Evolutionary conservation across 2,113 vertebrate species (phyloP).

Genomic region (Neopipo cinnamomea): DNA sequence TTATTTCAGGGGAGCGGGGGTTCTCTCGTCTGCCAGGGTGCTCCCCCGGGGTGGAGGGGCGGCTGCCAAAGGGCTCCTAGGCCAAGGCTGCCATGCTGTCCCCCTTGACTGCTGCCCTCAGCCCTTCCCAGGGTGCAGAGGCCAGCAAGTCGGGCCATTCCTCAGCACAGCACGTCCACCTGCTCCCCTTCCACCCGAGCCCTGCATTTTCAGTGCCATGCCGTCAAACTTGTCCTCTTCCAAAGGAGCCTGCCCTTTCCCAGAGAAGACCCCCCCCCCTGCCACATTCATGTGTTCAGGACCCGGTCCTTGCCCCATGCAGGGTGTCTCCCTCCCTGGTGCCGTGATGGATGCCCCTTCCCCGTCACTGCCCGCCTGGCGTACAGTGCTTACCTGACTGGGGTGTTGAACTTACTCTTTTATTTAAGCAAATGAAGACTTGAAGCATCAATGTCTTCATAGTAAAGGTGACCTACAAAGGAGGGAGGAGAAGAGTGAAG

Average conservation of each 20-base stretch:
- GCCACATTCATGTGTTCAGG: accelerated
- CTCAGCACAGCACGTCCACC: not conserved
- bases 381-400: not conserved
- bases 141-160: accelerated
- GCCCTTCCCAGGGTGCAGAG: not conserved
- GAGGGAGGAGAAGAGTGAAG: not conserved
- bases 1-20: not conserved
- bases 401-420: not conserved
- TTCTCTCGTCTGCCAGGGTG: not conserved
- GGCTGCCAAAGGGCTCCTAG: not conserved
- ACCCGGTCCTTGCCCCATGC: accelerated
- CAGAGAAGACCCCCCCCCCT: not conserved
- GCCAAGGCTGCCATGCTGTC: not conserved
- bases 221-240: not conserved
- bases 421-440: slow-evolving; percentile 37
- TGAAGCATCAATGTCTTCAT: not conserved
- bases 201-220: not conserved
- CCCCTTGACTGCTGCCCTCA: not conserved
- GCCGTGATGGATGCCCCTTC: not conserved
- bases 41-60: not conserved
- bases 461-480: slow-evolving; percentile 51
- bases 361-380: accelerated
- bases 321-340: not conserved
- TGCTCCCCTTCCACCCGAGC: not conserved
- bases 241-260: not conserved